Percentiles rank a stretch among this genome's conserved stretches.
phyloP scores from a whole-genome alignment of 1,140 invertebrate genomes.

The Ips nitidus region DNA sequence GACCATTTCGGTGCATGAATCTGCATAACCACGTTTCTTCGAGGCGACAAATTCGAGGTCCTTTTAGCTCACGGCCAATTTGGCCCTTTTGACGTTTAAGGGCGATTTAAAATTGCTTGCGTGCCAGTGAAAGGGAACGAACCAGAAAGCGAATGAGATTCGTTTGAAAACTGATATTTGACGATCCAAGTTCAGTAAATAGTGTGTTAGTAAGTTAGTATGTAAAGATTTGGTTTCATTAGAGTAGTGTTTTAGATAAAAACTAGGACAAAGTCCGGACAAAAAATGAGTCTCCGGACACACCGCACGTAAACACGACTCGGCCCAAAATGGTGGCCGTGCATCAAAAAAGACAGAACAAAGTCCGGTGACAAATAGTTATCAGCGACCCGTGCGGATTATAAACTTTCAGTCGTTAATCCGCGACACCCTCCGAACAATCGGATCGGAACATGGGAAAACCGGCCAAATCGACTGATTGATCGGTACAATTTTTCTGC shows the following conservation, averaged over 20 bases:
- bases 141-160: no score
- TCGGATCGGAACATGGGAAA: slow-evolving; percentile 2
- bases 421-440: slow-evolving; percentile 7
- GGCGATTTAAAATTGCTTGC: no score
- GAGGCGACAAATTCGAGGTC: slow-evolving; percentile 26
- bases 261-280: no score
- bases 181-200: no score
- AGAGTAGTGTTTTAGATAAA: no score
- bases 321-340: not conserved
- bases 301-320: not conserved
- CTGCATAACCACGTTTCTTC: slow-evolving; percentile 28
- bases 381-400: not conserved
- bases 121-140: no score
- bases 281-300: not conserved
- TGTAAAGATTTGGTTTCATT: no score
- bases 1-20: slow-evolving; percentile 11
- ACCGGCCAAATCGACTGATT: slow-evolving; percentile 12
- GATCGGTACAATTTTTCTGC: slow-evolving; percentile 16
- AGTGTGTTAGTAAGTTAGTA: no score
- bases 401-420: slow-evolving; percentile 10
- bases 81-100: slow-evolving; percentile 4
- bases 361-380: slow-evolving; percentile 8
- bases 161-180: no score
- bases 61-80: slow-evolving; percentile 29
- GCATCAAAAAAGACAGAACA: not conserved